Evolutionary conservation across 1,140 invertebrate genomes (phyloP).

Genomic region (Drosophila triauraria): DNA sequence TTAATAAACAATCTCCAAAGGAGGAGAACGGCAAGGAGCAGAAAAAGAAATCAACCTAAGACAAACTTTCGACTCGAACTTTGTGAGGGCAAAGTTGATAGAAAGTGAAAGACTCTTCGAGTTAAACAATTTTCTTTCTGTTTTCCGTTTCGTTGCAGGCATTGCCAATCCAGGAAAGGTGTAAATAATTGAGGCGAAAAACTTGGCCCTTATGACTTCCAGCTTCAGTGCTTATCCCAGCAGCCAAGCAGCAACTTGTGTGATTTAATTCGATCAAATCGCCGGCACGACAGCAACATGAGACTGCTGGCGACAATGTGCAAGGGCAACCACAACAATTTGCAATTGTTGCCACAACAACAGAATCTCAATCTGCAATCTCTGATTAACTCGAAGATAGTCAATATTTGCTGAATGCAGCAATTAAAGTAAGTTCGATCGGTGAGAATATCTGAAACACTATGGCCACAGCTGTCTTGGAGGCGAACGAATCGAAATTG

Average conservation of each 20-base stretch:
- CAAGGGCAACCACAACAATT: slow-evolving; percentile 16
- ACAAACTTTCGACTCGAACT: slow-evolving; percentile 43
- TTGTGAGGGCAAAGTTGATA: slow-evolving; percentile 44
- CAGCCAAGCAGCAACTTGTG: slow-evolving; percentile 1
- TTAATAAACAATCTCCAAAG: slow-evolving; percentile 46
- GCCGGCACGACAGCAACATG: slow-evolving; percentile 29
- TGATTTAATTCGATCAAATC: slow-evolving; percentile 18
- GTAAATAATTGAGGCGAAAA: slow-evolving; percentile 50
- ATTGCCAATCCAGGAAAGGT: slow-evolving; percentile 45
- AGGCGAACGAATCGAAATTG: slow-evolving; percentile 42
- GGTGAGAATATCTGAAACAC: neutral
- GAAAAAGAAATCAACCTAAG: slow-evolving; percentile 7
- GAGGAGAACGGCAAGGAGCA: slow-evolving; percentile 1
- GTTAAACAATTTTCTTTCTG: slow-evolving; percentile 38
- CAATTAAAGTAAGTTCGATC: neutral
- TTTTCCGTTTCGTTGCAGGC: slow-evolving; percentile 45
- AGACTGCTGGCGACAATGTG: slow-evolving; percentile 6
- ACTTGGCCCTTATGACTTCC: slow-evolving; percentile 36
- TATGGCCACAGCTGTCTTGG: slow-evolving; percentile 72
- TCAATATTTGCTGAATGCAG: slow-evolving; percentile 9
- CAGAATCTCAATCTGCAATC: slow-evolving; percentile 30
- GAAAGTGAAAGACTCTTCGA: slow-evolving; percentile 45
- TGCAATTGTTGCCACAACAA: slow-evolving; percentile 23
- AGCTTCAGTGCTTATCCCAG: slow-evolving; percentile 4
- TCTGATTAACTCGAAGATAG: slow-evolving; percentile 6